These are phyloP conservation scores for Mormyrus lacerda DNA, from an alignment of 2,113 vertebrate species.

Conservation along the genomic window DNA sequence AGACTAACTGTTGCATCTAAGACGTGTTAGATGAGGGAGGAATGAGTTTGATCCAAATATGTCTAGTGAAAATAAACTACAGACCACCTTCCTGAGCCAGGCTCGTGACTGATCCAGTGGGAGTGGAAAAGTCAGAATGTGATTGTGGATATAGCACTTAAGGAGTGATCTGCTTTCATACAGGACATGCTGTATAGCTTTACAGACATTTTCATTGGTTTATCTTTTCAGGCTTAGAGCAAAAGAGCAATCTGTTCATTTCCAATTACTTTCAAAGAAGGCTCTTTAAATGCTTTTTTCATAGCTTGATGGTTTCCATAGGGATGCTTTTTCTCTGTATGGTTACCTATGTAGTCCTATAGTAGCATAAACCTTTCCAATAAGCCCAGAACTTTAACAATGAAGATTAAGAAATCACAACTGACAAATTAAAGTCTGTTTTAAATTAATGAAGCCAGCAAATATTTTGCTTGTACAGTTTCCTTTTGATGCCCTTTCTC, in stretches of 20 bases:
- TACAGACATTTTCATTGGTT: neutral
- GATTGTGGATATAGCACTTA: neutral
- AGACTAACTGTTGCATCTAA: neutral
- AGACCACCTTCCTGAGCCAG: neutral
- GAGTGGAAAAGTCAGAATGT: neutral
- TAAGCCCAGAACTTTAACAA: neutral
- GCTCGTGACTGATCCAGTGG: neutral
- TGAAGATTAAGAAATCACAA: neutral
- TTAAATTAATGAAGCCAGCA: neutral
- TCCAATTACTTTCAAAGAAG: neutral
- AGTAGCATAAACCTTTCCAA: neutral
- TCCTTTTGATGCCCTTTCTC: neutral
- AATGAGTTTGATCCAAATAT: neutral
- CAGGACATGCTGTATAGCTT: neutral
- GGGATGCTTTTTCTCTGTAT: neutral
- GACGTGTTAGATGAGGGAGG: neutral
- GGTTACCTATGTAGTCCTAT: neutral
- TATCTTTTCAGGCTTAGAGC: neutral
- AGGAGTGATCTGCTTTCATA: neutral
- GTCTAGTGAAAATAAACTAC: slow-evolving; percentile 12
- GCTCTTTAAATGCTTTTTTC: neutral
- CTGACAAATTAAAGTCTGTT: neutral
- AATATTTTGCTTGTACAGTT: neutral
- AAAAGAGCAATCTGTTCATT: neutral
- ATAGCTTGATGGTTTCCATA: neutral